These are phyloP conservation scores for Caerostris darwini DNA, from an alignment of 1,140 invertebrate genomes.

Conservation along the genomic window DNA sequence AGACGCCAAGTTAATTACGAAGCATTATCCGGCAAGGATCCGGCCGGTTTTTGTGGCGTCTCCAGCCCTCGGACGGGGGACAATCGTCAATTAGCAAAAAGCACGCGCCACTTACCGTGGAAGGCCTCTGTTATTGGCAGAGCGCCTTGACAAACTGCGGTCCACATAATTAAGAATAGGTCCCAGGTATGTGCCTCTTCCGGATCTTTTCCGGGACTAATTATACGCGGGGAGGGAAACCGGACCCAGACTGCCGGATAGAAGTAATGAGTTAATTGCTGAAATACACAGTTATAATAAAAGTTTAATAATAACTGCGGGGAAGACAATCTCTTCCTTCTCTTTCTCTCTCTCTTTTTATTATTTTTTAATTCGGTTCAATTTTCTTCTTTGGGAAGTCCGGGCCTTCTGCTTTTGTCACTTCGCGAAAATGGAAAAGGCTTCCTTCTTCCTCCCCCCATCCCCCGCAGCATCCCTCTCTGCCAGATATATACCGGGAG, in stretches of 20 bases:
- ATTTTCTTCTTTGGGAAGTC: neutral
- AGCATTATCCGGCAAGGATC: slow-evolving; percentile 10
- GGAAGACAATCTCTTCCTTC: slow-evolving; percentile 11
- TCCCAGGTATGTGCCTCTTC: slow-evolving; percentile 61
- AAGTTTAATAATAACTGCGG: slow-evolving; percentile 73
- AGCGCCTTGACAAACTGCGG: slow-evolving; percentile 74
- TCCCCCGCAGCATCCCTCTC: neutral
- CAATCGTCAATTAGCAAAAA: slow-evolving; percentile 76
- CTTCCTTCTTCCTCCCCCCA: neutral
- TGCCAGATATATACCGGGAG: slow-evolving; percentile 15
- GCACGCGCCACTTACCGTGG: slow-evolving; percentile 42
- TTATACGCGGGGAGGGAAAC: slow-evolving; percentile 53
- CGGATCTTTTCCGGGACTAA: slow-evolving; percentile 62
- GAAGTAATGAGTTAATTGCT: slow-evolving; percentile 75
- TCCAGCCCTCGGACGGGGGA: slow-evolving; percentile 24
- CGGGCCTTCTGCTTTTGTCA: slow-evolving; percentile 62
- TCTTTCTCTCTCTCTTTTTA: neutral
- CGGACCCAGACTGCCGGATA: slow-evolving; percentile 59
- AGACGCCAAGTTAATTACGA: slow-evolving; percentile 65
- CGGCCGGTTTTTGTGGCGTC: slow-evolving; percentile 54
- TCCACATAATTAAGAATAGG: slow-evolving; percentile 67
- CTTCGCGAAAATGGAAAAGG: slow-evolving; percentile 55
- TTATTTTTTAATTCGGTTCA: neutral
- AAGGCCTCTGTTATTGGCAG: slow-evolving; percentile 70
- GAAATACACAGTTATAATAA: slow-evolving; percentile 75